Conservation (phyloP, 2,888 invertebrate genomes). For the Helicoverpa assulta region DNA sequence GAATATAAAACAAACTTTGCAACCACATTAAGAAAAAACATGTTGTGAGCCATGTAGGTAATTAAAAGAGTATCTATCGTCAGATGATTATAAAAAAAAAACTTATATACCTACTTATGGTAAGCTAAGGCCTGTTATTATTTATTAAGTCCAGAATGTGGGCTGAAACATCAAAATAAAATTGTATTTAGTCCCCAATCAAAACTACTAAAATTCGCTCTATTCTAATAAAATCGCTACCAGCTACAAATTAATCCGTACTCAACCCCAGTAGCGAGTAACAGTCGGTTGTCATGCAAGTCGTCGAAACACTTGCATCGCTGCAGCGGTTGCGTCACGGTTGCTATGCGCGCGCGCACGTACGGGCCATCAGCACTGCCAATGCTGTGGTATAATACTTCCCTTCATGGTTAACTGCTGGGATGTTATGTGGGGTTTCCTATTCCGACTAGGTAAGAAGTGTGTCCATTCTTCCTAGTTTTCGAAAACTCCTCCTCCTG, state of each 20-base stretch:
- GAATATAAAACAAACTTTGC: no score
- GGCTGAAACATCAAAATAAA: no score
- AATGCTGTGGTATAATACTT: not conserved
- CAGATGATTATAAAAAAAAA: no score
- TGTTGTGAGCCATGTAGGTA: no score
- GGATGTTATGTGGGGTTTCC: not conserved
- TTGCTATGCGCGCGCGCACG: slow-evolving; percentile 49
- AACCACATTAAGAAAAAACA: no score
- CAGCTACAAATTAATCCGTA: slow-evolving; percentile 10
- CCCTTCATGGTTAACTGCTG: not conserved
- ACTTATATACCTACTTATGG: no score
- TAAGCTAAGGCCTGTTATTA: no score
- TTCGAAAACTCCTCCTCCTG: no score
- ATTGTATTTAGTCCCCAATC: not conserved
- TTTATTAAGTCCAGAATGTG: no score
- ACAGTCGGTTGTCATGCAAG: slow-evolving; percentile 64
- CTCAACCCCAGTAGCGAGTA: slow-evolving; percentile 40
- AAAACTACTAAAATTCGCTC: not conserved
- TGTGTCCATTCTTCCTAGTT: not conserved
- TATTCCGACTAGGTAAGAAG: not conserved
- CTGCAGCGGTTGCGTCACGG: slow-evolving; percentile 52
- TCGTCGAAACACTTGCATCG: slow-evolving; percentile 65
- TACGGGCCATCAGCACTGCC: slow-evolving; percentile 24
- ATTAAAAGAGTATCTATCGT: no score
- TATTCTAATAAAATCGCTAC: not conserved